A percentile compares a stretch with the other conserved stretches of the same genome.
Evolutionary conservation across 2,113 vertebrate species (phyloP).

Genomic region (Cyprinodon tularosa): DNA sequence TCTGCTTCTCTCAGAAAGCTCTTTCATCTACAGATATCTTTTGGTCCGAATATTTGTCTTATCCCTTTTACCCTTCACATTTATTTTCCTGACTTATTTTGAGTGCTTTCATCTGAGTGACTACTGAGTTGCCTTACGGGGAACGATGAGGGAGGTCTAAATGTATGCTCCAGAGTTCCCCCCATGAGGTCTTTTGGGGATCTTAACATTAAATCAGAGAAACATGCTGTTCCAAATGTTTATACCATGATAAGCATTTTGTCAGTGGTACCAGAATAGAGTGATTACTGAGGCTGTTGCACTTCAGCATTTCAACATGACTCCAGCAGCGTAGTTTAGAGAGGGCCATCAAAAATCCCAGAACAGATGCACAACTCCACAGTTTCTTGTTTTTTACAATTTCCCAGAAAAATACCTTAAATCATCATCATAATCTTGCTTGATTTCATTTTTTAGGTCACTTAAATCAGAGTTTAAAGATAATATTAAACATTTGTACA

Average conservation of each 20-base stretch:
- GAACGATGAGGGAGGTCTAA: neutral
- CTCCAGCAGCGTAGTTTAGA: neutral
- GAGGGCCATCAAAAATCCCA: neutral
- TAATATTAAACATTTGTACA: neutral
- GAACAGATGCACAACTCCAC: neutral
- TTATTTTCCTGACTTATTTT: neutral
- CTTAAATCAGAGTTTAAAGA: neutral
- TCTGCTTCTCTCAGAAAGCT: neutral
- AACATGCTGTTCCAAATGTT: conserved; percentile 18
- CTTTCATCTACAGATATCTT: conserved; percentile 2
- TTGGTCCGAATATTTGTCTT: neutral
- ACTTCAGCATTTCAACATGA: neutral
- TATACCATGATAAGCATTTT: neutral
- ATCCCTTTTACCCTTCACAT: neutral
- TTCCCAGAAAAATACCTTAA: neutral
- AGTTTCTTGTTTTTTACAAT: neutral
- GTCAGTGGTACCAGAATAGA: conserved; percentile 4
- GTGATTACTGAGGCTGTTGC: conserved; percentile 8
- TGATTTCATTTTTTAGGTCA: neutral
- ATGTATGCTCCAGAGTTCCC: neutral
- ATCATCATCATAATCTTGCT: neutral
- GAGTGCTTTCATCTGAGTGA: conserved; percentile 1
- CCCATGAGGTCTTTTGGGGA: neutral
- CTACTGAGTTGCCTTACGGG: neutral
- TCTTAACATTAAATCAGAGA: conserved; percentile 12